Conservation (phyloP, 2,797 vertebrate genomes). For the Sebastes vulpes region DNA sequence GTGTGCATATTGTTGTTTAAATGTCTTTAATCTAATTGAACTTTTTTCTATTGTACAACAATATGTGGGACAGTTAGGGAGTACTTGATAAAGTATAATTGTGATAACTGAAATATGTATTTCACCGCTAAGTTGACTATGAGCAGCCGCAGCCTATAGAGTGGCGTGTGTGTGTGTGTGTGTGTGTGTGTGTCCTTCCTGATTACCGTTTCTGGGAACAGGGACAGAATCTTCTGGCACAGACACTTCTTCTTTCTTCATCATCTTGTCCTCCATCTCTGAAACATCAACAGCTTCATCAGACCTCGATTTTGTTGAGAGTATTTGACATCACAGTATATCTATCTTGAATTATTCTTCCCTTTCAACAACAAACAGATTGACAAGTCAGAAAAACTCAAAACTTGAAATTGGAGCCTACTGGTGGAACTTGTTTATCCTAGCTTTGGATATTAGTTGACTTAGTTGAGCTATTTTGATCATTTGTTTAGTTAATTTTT, state of each 20-base stretch:
- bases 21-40: not conserved
- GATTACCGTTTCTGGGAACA: constrained; percentile 1
- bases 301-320: not conserved
- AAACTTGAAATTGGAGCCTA: not conserved
- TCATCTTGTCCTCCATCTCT: not conserved
- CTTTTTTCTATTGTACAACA: not conserved
- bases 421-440: not conserved
- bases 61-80: too few relatives aligned
- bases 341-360: not conserved
- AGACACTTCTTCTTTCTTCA: not conserved
- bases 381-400: not conserved
- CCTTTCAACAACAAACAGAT: not conserved
- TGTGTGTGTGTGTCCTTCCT: not conserved
- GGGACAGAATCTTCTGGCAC: not conserved
- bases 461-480: not conserved
- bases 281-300: not conserved
- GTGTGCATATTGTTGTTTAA: not conserved
- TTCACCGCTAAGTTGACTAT: not conserved
- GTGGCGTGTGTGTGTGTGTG: too few relatives aligned
- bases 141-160: not conserved
- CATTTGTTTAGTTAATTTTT: not conserved
- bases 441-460: not conserved
- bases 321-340: not conserved
- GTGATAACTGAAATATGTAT: not conserved
- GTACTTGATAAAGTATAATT: not conserved